A percentile compares a stretch with the other conserved stretches of the same genome.
These are phyloP conservation scores for Baronia brevicornis DNA, from an alignment of 2,888 invertebrate genomes.

Conservation along the genomic window DNA sequence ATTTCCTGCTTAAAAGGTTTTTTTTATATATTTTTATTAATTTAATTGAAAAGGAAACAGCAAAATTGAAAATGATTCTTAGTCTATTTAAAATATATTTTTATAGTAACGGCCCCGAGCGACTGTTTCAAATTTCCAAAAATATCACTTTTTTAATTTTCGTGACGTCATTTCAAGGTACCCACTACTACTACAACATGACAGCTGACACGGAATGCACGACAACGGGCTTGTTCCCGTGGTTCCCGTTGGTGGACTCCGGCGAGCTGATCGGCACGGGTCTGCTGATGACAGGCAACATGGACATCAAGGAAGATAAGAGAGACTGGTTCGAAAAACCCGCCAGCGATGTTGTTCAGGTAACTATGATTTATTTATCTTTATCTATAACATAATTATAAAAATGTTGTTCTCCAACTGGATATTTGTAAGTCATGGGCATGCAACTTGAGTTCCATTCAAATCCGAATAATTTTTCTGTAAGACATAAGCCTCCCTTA, in stretches of 20 bases:
- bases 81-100: no score
- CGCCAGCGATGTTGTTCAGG: slow-evolving; percentile 21
- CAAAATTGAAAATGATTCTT: no score
- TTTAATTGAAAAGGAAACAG: no score
- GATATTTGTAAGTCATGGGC: no score
- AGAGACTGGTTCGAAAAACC: slow-evolving; percentile 36
- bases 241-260: slow-evolving; percentile 34
- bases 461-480: no score
- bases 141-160: neutral
- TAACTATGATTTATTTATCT: slow-evolving; percentile 21
- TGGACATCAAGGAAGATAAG: slow-evolving; percentile 15
- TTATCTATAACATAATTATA: no score
- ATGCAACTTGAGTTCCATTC: no score
- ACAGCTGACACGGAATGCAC: slow-evolving; percentile 24
- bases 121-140: neutral
- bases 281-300: slow-evolving; percentile 23
- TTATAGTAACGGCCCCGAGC: no score
- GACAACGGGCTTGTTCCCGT: slow-evolving; percentile 27
- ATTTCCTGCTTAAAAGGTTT: no score
- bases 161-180: slow-evolving; percentile 29
- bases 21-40: no score
- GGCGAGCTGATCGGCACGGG: slow-evolving; percentile 32
- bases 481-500: no score
- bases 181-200: slow-evolving; percentile 44
- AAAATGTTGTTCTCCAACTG: no score